Evolutionary conservation across 2,113 vertebrate genomes (phyloP).

Genomic region (Phocoena phocoena): DNA sequence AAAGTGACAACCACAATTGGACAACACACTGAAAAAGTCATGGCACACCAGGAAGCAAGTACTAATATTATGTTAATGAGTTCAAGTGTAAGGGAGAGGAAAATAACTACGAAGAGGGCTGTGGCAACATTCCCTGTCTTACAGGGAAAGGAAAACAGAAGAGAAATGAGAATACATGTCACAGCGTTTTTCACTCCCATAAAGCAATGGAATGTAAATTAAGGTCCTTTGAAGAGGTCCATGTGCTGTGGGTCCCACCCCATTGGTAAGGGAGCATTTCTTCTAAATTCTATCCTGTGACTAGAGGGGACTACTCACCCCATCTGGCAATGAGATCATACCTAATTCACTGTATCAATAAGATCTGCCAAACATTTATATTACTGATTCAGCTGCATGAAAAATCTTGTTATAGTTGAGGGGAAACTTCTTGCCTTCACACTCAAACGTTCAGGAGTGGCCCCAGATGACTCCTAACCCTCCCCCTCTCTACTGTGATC

Average conservation of each 20-base stretch:
- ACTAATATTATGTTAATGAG: not conserved
- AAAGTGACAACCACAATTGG: not conserved
- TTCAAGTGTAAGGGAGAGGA: not conserved
- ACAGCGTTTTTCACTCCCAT: not conserved
- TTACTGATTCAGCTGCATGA: not conserved
- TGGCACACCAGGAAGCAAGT: not conserved
- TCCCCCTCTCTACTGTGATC: not conserved
- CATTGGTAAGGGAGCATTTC: not conserved
- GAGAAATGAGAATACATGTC: not conserved
- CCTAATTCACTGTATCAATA: not conserved
- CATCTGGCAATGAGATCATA: not conserved
- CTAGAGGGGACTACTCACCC: not conserved
- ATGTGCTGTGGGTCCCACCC: not conserved
- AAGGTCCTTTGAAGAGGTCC: not conserved
- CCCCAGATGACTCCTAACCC: not conserved
- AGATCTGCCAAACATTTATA: not conserved
- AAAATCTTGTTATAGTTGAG: not conserved
- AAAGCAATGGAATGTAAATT: not conserved
- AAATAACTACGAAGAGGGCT: not conserved
- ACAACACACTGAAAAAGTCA: not conserved
- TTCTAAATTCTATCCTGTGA: not conserved
- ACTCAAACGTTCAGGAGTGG: not conserved
- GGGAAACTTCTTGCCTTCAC: not conserved
- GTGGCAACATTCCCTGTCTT: not conserved
- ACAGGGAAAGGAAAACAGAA: not conserved